These are phyloP conservation scores for Coelopa frigida DNA, from an alignment of 1,140 invertebrate genomes.

Conservation along the genomic window DNA sequence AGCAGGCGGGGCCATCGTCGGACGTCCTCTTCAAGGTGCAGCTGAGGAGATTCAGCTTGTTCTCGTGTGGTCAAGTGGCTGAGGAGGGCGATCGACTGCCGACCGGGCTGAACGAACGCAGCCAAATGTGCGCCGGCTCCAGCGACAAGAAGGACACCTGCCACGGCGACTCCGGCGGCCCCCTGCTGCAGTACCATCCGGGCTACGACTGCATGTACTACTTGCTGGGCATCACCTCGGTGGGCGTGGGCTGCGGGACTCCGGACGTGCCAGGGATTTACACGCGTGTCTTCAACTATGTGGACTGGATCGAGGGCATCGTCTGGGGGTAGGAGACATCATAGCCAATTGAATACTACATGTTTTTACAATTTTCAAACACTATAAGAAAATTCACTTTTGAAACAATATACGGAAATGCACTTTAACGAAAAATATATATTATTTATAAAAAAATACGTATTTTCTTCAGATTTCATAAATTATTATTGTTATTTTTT, in stretches of 20 bases:
- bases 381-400: no score
- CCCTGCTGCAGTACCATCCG: conserved; percentile 30
- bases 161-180: conserved; percentile 36
- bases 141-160: conserved; percentile 43
- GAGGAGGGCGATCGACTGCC: conserved; percentile 15
- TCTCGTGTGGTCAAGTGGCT: conserved; percentile 1
- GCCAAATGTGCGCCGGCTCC: conserved; percentile 61
- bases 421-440: no score
- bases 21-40: conserved; percentile 49
- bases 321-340: no score
- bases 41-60: conserved; percentile 34
- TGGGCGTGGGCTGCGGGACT: conserved; percentile 25
- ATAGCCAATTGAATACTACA: no score
- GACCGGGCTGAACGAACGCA: conserved; percentile 15
- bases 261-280: conserved; percentile 29
- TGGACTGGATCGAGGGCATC: conserved; percentile 38
- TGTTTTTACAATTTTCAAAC: no score
- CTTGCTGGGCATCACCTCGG: conserved; percentile 32
- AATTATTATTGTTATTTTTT: no score
- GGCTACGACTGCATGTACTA: conserved; percentile 27
- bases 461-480: no score
- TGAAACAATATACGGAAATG: no score
- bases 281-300: conserved; percentile 30
- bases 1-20: conserved; percentile 40
- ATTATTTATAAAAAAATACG: no score